Evolutionary conservation across 2,797 vertebrate species (phyloP).

Genomic region (Apogon hyalosoma): DNA sequence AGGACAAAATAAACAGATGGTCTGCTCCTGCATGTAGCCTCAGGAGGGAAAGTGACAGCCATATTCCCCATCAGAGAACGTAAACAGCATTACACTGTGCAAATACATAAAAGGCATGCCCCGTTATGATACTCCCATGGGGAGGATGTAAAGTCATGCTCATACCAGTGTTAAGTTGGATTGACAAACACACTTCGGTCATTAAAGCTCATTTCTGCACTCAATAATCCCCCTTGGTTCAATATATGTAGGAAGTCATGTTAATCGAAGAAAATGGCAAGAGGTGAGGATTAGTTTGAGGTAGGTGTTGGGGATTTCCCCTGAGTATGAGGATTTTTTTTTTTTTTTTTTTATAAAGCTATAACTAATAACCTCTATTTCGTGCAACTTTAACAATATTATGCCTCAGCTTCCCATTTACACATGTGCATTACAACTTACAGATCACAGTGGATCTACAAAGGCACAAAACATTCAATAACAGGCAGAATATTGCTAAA

Average conservation of each 20-base stretch:
- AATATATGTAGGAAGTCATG: conserved; percentile 41
- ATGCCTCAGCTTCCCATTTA: too few species aligned
- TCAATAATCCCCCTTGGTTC: conserved; percentile 33
- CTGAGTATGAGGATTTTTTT: not conserved
- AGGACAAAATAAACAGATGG: conserved; percentile 79
- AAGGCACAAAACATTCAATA: too few species aligned
- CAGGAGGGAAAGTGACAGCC: conserved; percentile 69
- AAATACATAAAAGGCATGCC: conserved; percentile 66
- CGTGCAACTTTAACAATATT: too few species aligned
- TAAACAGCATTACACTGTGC: conserved; percentile 48
- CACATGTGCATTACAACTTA: too few species aligned
- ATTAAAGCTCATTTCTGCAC: conserved; percentile 52
- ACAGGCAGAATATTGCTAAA: too few species aligned
- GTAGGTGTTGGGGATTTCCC: not conserved
- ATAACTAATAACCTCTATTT: too few species aligned
- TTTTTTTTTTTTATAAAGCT: too few species aligned
- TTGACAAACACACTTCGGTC: conserved; percentile 62
- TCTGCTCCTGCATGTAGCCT: conserved; percentile 51
- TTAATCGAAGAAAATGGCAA: conserved; percentile 32
- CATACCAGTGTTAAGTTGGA: conserved; percentile 58
- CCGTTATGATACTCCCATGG: conserved; percentile 59
- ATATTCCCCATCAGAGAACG: conserved; percentile 60
- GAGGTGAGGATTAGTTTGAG: conserved; percentile 20
- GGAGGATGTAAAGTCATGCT: conserved; percentile 62
- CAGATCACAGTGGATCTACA: too few species aligned